Evolutionary conservation across 2,888 invertebrate species (phyloP), one percentile per base, ranked within the genome.

Genomic region (Hydrotaea cyrtoneurina): DNA sequence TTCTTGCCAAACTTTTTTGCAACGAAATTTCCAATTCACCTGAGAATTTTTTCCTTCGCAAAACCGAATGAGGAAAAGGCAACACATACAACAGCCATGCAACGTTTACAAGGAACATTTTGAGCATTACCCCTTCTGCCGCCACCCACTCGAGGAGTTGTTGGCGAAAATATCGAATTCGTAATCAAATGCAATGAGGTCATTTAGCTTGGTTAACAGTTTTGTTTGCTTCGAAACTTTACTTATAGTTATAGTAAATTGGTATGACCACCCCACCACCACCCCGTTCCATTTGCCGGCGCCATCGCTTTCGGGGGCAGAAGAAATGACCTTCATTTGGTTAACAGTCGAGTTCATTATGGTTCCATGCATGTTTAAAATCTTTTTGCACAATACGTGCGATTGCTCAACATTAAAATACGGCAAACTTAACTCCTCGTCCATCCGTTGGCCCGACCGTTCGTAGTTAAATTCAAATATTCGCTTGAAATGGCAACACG

Each of bases 141-240:
- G 31, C 7, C 36, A 71, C n/a, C 23, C 10, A 23, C 59, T 8
- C 10, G 15, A 26, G 26, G 23, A 26, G 15, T 15, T 59, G 11
- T 59, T 23, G 59, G 15, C 55, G 55, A 21, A 59, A 13, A 59
- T 59, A 59, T 23, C 59, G 59, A 15, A 59, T 26, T 23, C 15
- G 78, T 81, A 84, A 84, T 84, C 78, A 81, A 84, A 81, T 76
- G 78, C 81, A 84, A 76, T 79, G 84, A 79, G 84, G 84, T 84
- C 81, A 84, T 81, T 81, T 81, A 81, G 78, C 78, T 69, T 81
- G 72, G 78, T 84, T 84, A 81, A 84, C 78, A 78, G 50, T 84
- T 84, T 73, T 59, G 75, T 69, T 69, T 69, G 43, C 43, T 62
- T 46, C 21, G 1, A 46, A 69, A 69, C 69, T 69, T 43, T 46